Percentiles rank a stretch among this genome's conserved stretches.
These are phyloP conservation scores for Hyphantria cunea DNA, from an alignment of 1,140 invertebrate species.

Conservation along the genomic window DNA sequence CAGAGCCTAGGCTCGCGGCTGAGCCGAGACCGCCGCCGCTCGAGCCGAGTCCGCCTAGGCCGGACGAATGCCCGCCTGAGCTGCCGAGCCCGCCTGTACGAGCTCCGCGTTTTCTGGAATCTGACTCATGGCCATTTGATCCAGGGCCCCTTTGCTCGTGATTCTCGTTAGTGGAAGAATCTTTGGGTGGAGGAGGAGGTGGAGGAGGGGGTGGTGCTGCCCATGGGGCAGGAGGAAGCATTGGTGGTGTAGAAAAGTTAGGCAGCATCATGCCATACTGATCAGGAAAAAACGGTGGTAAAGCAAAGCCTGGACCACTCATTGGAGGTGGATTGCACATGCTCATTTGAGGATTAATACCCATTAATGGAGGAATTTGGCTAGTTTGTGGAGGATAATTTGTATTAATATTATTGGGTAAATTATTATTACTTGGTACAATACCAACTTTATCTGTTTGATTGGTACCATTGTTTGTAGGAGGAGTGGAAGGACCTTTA, in stretches of 20 bases:
- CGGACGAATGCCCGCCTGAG: conserved; percentile 42
- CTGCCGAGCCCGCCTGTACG: conserved; percentile 60
- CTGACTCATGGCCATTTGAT: conserved; percentile 66
- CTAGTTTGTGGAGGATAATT: conserved; percentile 43
- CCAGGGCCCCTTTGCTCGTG: conserved; percentile 61
- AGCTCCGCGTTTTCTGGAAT: conserved; percentile 73
- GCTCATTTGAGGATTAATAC: conserved; percentile 69
- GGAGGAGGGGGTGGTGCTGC: conserved; percentile 66
- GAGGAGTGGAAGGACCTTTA: conserved; percentile 44
- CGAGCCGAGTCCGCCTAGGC: conserved; percentile 43
- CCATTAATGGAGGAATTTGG: conserved; percentile 68
- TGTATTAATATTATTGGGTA: conserved; percentile 35
- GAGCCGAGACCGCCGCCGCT: conserved; percentile 41
- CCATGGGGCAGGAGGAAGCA: conserved; percentile 56
- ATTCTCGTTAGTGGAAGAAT: conserved; percentile 41
- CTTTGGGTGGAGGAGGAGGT: conserved; percentile 56
- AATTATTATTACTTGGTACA: conserved; percentile 37
- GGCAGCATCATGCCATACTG: conserved; percentile 73
- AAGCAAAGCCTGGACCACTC: conserved; percentile 59
- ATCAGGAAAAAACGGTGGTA: conserved; percentile 66
- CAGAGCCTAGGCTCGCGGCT: conserved; percentile 40
- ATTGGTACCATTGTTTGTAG: conserved; percentile 35
- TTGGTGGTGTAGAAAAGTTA: conserved; percentile 41
- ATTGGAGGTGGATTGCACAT: conserved; percentile 64
- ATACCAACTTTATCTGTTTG: conserved; percentile 33